Conservation (phyloP, 2,113 vertebrate species). For the Melanerpes aurifrons region DNA sequence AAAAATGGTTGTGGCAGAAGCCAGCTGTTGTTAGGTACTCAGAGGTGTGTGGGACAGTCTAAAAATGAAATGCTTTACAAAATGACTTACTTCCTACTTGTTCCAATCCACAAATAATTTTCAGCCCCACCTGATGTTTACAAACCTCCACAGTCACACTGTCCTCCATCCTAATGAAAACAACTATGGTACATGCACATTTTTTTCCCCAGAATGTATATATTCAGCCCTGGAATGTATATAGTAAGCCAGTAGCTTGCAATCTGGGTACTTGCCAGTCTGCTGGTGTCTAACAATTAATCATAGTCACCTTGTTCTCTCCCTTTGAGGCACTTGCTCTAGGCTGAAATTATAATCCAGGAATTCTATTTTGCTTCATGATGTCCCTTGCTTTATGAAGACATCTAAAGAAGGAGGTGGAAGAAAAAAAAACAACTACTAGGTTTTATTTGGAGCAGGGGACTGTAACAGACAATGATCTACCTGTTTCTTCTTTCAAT, state of each 20-base stretch:
- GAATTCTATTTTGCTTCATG: background rate
- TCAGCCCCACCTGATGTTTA: background rate
- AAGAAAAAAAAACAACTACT: rapidly evolving
- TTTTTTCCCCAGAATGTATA: background rate
- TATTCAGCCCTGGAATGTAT: background rate
- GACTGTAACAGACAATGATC: background rate
- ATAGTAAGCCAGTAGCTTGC: background rate
- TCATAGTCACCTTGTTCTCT: background rate
- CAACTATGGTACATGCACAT: background rate
- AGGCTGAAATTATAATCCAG: background rate
- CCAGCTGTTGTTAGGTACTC: background rate
- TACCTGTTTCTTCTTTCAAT: background rate
- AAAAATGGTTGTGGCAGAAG: background rate
- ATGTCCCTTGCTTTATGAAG: background rate
- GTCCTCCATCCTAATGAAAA: background rate
- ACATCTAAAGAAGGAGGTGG: rapidly evolving
- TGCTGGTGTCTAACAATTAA: background rate
- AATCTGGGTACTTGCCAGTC: background rate
- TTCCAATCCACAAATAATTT: background rate
- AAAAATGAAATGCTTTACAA: background rate
- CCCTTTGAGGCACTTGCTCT: background rate
- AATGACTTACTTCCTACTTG: background rate
- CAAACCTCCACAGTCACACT: background rate
- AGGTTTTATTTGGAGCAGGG: background rate
- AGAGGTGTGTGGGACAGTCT: background rate